Evolutionary conservation across 2,113 vertebrate species (phyloP), one percentile per base, ranked within the genome.

Genomic region (Nasalis larvatus): DNA sequence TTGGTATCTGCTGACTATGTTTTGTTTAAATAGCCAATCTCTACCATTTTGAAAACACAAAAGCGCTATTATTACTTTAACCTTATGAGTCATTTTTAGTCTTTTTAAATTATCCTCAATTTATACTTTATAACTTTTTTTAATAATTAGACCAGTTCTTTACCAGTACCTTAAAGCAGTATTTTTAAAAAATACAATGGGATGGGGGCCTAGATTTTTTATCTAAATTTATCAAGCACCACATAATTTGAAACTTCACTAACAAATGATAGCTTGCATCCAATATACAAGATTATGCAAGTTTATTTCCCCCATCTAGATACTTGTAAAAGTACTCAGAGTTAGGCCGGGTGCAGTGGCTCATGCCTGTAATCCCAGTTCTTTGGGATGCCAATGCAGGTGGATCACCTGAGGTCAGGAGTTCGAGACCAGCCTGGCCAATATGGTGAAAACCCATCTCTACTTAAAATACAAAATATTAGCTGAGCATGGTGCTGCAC

Each of bases 161-260:
- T 27, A 80, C 81, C 40, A 90, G 20, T 83, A 78, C 12, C 14
- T 30, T 54, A 93, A 96, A 78, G 14, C 30, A 81, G 23, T 35
- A n/a, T 45, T 92, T 96, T 63, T 8, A n/a, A 60, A 96, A 86
- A 92, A 66, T 80, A 40, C 17, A 78, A 77, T 87, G 17, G 14
- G 2, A 35, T 25, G 25, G 32, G 4, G 30, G 10, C 8, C 93
- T 85, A n/a, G 68, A 85, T 91, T 92, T 94, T 94, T 96, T 40
- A 73, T 27, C 52, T 94, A 94, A 87, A 32, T 49, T 93, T 32
- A 81, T 77, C 32, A 85, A 91, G 6, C 18, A 60, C 6, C 3
- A 84, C 25, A 66, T 78, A 82, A 94, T 60, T 86, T 89, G 37
- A 86, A 95, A 97, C 80, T 74, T 95, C 66, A 78, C n/a, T 56